These are phyloP conservation scores for Diorhabda sublineata DNA, from an alignment of 1,140 invertebrate species.

Conservation along the genomic window DNA sequence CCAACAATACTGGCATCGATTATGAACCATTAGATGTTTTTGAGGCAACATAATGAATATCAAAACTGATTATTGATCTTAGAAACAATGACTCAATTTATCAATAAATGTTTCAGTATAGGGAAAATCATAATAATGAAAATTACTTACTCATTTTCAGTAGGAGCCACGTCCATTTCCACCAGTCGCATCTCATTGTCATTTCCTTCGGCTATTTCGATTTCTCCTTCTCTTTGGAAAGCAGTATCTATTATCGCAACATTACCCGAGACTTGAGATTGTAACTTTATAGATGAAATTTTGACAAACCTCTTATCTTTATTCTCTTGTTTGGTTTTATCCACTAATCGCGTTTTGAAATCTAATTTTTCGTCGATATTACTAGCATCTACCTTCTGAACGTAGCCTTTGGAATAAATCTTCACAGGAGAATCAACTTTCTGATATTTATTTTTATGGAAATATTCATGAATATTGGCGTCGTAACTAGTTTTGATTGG, in stretches of 20 bases:
- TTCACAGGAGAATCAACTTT: not conserved
- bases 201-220: conserved; percentile 24
- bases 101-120: too few relatives aligned
- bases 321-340: conserved; percentile 31
- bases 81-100: too few relatives aligned
- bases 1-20: too few relatives aligned
- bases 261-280: conserved; percentile 39
- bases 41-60: too few relatives aligned
- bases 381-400: conserved; percentile 23
- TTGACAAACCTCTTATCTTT: conserved; percentile 38
- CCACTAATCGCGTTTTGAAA: conserved; percentile 47
- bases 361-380: conserved; percentile 51
- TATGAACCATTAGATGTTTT: too few relatives aligned
- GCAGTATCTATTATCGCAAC: conserved; percentile 30
- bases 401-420: conserved; percentile 20
- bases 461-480: conserved; percentile 14
- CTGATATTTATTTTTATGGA: conserved; percentile 3
- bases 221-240: conserved; percentile 24
- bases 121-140: not conserved
- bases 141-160: conserved; percentile 50
- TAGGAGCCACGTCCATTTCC: conserved; percentile 54
- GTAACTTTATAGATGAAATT: conserved; percentile 36
- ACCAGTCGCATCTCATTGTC: conserved; percentile 39
- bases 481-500: conserved; percentile 11
- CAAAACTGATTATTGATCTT: too few relatives aligned